phyloP scores from a whole-genome alignment of 1,140 invertebrate genomes.

The Trialeurodes vaporariorum region DNA sequence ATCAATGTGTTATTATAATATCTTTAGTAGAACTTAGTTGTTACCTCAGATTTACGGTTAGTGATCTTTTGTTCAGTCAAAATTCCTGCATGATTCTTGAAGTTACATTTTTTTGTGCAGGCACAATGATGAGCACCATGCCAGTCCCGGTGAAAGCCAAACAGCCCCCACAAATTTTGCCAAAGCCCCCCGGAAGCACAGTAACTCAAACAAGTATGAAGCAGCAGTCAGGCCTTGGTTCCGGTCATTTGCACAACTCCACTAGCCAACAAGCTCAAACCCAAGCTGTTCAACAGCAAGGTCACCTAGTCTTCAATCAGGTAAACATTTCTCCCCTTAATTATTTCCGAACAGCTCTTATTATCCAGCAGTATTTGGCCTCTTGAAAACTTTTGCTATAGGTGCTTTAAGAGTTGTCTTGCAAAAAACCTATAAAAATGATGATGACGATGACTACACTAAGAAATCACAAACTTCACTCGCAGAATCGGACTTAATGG shows the following conservation, averaged over 20 bases:
- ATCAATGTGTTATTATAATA: too few relatives aligned
- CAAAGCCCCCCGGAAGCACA: conserved; percentile 27
- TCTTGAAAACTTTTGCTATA: not conserved
- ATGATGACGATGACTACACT: too few relatives aligned
- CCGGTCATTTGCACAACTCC: conserved; percentile 12
- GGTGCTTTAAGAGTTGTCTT: too few relatives aligned
- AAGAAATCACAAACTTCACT: too few relatives aligned
- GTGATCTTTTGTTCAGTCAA: too few relatives aligned
- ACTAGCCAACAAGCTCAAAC: conserved; percentile 15
- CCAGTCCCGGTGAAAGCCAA: conserved; percentile 26
- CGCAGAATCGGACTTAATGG: too few relatives aligned
- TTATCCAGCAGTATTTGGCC: not conserved
- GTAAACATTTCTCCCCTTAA: conserved; percentile 16
- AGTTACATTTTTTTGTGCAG: too few relatives aligned
- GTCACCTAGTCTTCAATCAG: conserved; percentile 28
- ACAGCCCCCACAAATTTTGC: conserved; percentile 33
- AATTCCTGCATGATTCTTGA: too few relatives aligned
- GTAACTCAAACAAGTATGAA: conserved; percentile 14
- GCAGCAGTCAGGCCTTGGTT: conserved; percentile 19
- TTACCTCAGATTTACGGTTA: too few relatives aligned
- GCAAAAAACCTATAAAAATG: too few relatives aligned
- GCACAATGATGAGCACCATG: conserved; percentile 4
- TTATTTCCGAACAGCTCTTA: not conserved
- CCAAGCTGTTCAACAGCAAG: conserved; percentile 19
- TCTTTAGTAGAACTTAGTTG: too few relatives aligned